Evolutionary conservation across 2,888 invertebrate species (phyloP).

Genomic region (Autographa pulchrina): DNA sequence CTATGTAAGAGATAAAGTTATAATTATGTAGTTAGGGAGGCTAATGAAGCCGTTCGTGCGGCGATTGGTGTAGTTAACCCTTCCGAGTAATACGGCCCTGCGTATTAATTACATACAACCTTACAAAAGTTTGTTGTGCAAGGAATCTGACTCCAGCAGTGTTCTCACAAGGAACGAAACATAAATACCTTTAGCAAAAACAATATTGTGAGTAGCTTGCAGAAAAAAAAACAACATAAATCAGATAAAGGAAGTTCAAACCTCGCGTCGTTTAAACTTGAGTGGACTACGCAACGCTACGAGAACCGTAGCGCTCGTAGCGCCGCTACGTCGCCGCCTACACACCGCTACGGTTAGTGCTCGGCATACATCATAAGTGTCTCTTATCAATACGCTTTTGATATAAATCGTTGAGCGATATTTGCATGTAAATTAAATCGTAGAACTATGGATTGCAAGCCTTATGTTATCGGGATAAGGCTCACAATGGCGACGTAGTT

Average conservation of each 20-base stretch:
- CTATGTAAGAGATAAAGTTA: conserved; percentile 4
- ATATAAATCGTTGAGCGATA: conserved; percentile 48
- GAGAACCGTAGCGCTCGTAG: conserved; percentile 42
- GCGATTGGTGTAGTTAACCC: neutral
- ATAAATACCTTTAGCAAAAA: neutral
- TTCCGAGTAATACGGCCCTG: neutral
- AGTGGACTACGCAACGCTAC: conserved; percentile 22
- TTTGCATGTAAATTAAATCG: conserved; percentile 48
- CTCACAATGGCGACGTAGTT: conserved; percentile 8
- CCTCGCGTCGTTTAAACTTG: conserved; percentile 14
- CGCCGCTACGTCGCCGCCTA: conserved; percentile 42
- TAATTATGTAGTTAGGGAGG: conserved; percentile 3
- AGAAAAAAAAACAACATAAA: conserved; percentile 29
- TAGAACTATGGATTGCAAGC: conserved; percentile 3
- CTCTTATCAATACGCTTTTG: conserved; percentile 55
- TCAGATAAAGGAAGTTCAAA: conserved; percentile 12
- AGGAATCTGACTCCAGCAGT: neutral
- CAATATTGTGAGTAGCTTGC: conserved; percentile 8
- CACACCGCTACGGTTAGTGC: conserved; percentile 26
- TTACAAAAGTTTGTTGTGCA: neutral
- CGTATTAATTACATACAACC: neutral
- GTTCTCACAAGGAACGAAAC: neutral
- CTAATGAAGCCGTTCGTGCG: neutral
- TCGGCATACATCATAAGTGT: conserved; percentile 43
- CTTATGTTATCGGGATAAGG: conserved; percentile 21